A percentile compares a stretch with the other conserved stretches of the same genome.
Conservation (phyloP, 2,113 vertebrate species). For the Fulmarus glacialis region DNA sequence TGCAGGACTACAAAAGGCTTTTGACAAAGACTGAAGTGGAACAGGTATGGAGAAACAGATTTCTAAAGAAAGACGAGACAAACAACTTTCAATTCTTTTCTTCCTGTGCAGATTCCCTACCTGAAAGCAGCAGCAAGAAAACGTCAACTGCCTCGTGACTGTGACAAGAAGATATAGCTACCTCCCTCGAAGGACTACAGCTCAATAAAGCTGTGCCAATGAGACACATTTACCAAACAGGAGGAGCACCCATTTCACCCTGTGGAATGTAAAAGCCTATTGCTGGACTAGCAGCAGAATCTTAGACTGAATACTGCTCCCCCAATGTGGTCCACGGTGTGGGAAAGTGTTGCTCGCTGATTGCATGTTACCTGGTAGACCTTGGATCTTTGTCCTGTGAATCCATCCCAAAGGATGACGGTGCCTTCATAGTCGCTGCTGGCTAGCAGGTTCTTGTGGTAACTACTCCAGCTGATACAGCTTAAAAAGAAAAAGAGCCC, state of each 20-base stretch:
- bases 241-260: background rate
- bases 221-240: background rate
- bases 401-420: constrained; percentile 98
- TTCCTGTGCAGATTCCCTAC: background rate
- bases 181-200: background rate
- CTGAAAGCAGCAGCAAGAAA: background rate
- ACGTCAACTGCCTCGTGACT: background rate
- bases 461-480: constrained; percentile 99
- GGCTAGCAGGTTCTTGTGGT: constrained; percentile 97
- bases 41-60: background rate
- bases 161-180: background rate
- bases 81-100: background rate
- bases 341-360: background rate
- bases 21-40: background rate
- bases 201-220: background rate
- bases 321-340: background rate
- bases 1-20: background rate
- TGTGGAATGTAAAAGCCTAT: accelerated
- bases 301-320: background rate
- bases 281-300: background rate
- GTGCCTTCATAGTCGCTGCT: constrained; percentile 99
- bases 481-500: constrained; percentile 67
- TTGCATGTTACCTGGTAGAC: constrained; percentile 90
- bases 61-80: background rate
- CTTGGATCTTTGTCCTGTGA: constrained; percentile 96